phyloP scores from a whole-genome alignment of 1,140 invertebrate species.

The Harlomillsia oculata region DNA sequence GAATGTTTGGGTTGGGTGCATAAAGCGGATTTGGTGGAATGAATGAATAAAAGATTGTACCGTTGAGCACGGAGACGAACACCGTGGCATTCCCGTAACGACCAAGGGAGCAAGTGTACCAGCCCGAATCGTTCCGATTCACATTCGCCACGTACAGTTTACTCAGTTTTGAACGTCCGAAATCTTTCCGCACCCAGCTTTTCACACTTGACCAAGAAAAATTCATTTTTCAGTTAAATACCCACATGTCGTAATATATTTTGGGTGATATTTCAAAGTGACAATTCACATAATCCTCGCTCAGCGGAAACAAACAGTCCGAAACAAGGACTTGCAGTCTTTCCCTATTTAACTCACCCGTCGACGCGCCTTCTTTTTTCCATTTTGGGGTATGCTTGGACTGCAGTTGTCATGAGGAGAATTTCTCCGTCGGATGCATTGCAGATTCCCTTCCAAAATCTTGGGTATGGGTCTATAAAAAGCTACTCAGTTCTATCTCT shows the following conservation, averaged over 20 bases:
- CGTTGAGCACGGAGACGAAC: conserved; percentile 70
- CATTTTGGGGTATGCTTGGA: too few species aligned
- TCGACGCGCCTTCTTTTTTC: too few species aligned
- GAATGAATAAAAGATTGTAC: conserved; percentile 43
- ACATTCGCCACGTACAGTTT: conserved; percentile 73
- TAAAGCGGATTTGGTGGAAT: conserved; percentile 4
- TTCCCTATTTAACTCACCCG: too few species aligned
- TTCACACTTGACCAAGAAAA: conserved; percentile 54
- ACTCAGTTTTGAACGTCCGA: conserved; percentile 49
- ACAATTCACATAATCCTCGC: too few species aligned
- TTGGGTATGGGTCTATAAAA: too few species aligned
- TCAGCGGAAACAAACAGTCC: too few species aligned
- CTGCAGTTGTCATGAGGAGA: too few species aligned
- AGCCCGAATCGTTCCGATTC: conserved; percentile 67
- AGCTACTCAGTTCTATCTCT: too few species aligned
- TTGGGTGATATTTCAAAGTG: too few species aligned
- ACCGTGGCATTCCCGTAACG: conserved; percentile 64
- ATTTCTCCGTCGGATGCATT: too few species aligned
- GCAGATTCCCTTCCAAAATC: too few species aligned
- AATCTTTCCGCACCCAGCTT: conserved; percentile 57
- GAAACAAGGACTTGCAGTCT: too few species aligned
- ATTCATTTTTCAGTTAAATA: not conserved
- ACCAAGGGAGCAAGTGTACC: conserved; percentile 69
- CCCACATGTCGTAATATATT: not conserved
- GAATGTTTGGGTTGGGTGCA: not conserved